Base-by-base conservation (phyloP, 2,888 invertebrate genomes). In the Cosmopolites sordidus region DNA sequence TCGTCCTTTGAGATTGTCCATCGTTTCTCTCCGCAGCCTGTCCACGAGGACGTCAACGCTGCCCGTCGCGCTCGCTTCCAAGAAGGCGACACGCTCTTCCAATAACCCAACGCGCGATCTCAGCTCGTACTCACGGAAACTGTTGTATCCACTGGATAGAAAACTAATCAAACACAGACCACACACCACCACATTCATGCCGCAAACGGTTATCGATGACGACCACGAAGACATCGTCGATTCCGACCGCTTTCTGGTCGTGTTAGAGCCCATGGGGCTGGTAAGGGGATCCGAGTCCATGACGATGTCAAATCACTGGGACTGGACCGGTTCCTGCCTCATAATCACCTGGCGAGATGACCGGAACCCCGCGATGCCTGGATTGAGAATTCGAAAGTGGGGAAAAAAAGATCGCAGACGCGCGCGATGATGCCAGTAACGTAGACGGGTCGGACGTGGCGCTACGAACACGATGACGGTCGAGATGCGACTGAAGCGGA, bases 101-200 rank as follows among this genome's bases (percentile, higher is more conserved):
- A 83, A 68, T 60, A 77, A 61, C 48, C 75, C 68, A 58, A 83
- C 70, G 61, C 80, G 72, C 51, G 73, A 75, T 67, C 78, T 77
- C 65, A 83, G 74, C 39, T 75, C 73, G 52, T 77, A 77, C 70
- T 81, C 80, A 68, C 76, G 75, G 75, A 81, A 81, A 64, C 79
- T 71, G 65, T 79, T 79, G 71, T 79, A 83, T 65, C 80, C 81
- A 75, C 81, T 79, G 44, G 78, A 78, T 59, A 79, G 71, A 65
- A 83, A 75, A 74, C 82, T 81, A 78, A 83, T 78, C 33, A 80
- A 77, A 76, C 83, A 83, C 69, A 77, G 61, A 56, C 80, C 79
- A 78, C 81, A 80, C 79, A 83, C 75, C 75, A 83, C 76, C 71
- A 80, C 56, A 62, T 73, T 70, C 44, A 71, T 64, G n/a, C n/a